Base-by-base conservation (phyloP, 2,113 vertebrate species). In the Panthera uncia region DNA sequence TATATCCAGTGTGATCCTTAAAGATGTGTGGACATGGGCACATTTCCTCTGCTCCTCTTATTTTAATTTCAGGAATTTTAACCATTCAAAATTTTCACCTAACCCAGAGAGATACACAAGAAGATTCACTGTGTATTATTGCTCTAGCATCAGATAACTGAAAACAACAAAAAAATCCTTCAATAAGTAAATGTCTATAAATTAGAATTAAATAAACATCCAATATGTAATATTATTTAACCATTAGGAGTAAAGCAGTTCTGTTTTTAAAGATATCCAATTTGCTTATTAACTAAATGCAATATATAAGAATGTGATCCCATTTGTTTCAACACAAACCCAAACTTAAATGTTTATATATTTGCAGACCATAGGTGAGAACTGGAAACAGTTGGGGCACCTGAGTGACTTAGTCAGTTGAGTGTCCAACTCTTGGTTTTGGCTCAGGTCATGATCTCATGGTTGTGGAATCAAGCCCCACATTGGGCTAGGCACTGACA, bases 121-220 rank as follows among this genome's bases (percentile, higher is more conserved):
- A 84, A 73, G 45, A 82, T 21, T 90, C 33, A 84, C 45, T 83
- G 5, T 80, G 29, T 23, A 83, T 84, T 73, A 88, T 3, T 76
- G 41, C 3, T 65, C 14, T n/a, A 87, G 55, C 38, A 92, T 69
- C 52, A 74, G 55, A 15, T 88, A 96, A 93, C 57, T 50, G n/a
- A 69, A 88, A 84, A 69, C 65, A 92, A 48, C 25, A 95, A 92
- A 48, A 96, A 80, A 29, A 69, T 50, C 27, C 48, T 81, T 73
- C 38, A 93, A 1, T 71, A 81, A 71, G 5, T 36, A 66, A 45
- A 55, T 80, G 27, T 31, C 36, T 89, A 87, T 33, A 74, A 94
- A 93, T 94, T 21, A 93, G n/a, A 33, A 95, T 19, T 69, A 92
- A 91, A 95, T 69, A 88, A 94, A 61, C 50, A 57, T 12, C 29